A percentile compares a stretch with the other conserved stretches of the same genome.
phyloP scores from a whole-genome alignment of 1,140 invertebrate species.

The Pollicipes pollicipes region DNA sequence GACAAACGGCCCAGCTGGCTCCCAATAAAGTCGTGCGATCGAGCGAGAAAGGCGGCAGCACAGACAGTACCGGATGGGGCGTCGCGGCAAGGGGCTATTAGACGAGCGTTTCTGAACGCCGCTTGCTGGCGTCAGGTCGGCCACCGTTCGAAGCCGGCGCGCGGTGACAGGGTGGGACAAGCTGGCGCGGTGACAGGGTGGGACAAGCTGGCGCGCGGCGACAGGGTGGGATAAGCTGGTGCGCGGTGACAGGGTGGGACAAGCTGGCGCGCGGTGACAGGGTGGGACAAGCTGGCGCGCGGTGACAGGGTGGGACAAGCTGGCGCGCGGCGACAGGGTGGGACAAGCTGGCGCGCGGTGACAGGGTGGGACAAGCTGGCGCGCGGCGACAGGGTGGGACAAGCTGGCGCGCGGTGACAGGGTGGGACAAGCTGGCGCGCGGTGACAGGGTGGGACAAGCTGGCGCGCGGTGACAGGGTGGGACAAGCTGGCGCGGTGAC shows the following conservation, averaged over 20 bases:
- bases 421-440: conserved; percentile 1
- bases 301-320: conserved; percentile 2
- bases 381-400: too few species aligned
- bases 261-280: too few species aligned
- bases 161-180: neutral
- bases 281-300: neutral
- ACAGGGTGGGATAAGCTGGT: too few species aligned
- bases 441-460: neutral
- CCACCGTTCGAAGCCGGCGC: neutral
- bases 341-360: neutral
- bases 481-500: too few species aligned
- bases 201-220: neutral
- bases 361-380: neutral
- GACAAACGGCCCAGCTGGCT: neutral
- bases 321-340: conserved; percentile 5
- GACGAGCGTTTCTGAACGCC: too few species aligned
- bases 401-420: neutral
- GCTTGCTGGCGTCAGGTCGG: neutral
- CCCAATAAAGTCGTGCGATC: neutral
- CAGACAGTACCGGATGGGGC: neutral
- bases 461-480: too few species aligned
- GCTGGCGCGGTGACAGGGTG: neutral
- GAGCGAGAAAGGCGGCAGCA: neutral
- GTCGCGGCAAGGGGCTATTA: too few species aligned
- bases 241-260: too few species aligned